Percentiles rank a stretch among this genome's conserved stretches.
Conservation (phyloP, 2,888 invertebrate genomes). For the Melinopterus prodromus region DNA sequence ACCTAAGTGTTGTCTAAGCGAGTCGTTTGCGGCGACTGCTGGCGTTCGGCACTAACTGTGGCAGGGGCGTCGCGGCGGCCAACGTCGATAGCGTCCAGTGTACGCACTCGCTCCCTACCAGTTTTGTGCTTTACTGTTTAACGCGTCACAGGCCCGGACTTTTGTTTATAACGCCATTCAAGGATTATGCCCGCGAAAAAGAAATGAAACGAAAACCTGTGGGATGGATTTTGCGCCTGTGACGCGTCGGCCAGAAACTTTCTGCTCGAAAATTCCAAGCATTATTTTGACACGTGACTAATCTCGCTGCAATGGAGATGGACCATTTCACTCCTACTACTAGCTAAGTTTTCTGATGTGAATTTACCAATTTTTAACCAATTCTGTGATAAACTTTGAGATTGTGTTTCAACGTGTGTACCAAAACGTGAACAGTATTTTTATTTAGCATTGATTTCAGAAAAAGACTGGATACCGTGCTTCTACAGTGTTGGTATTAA, state of each 20-base stretch:
- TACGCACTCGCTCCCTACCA: conserved; percentile 40
- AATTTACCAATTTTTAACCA: not conserved
- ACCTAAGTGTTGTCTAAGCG: conserved; percentile 56
- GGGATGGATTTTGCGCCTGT: not conserved
- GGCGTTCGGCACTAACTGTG: conserved; percentile 59
- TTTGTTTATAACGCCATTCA: conserved; percentile 50
- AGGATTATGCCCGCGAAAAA: conserved; percentile 37
- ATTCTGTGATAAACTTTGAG: too few relatives aligned
- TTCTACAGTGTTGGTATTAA: too few relatives aligned
- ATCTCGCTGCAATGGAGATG: not conserved
- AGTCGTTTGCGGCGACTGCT: conserved; percentile 59
- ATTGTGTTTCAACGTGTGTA: too few relatives aligned
- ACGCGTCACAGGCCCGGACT: conserved; percentile 45
- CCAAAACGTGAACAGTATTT: too few relatives aligned
- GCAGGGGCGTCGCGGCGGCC: conserved; percentile 49
- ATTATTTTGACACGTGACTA: conserved; percentile 4
- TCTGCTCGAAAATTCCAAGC: not conserved
- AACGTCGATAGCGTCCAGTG: conserved; percentile 52
- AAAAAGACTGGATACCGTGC: too few relatives aligned
- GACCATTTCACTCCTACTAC: not conserved
- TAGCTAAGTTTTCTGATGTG: not conserved
- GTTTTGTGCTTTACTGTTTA: conserved; percentile 27
- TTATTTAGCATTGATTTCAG: too few relatives aligned
- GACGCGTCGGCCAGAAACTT: not conserved
- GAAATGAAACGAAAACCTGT: conserved; percentile 4